Evolutionary conservation across 2,797 vertebrate species (phyloP), one percentile per base, ranked within the genome.

Genomic region (Coracias cyanogaster): DNA sequence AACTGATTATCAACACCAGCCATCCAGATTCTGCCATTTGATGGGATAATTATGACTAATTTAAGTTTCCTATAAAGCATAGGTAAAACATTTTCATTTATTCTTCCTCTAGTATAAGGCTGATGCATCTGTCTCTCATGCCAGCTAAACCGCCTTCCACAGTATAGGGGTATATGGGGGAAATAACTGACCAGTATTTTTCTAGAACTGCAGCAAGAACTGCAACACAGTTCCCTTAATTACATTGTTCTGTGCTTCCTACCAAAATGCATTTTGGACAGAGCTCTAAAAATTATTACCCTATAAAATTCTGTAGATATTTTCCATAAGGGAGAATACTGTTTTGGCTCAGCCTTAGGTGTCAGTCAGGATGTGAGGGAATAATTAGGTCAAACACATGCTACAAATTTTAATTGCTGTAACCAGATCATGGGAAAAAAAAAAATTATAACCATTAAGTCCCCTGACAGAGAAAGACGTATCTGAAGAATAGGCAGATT

Each of bases 341-440:
- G 3, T 31, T 93, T 80, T 82, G 12, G 6, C 24, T 82, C 31
- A 65, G 41, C 26, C 16, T n/a, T 66, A 46, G 4, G 7, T 70
- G 12, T 61, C 7, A 6, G 12, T 71, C 35, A 77, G 62, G 21
- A 55, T 55, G 19, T 73, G 21, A 94, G 39, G 41, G 26, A 66
- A 65, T 41, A 2, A 2, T 90, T 52, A 69, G 76, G 58, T 82
- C 62, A 82, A 92, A 92, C 81, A 82, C 93, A 90, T 93, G 88
- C 28, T 74, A 92, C 91, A 94, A 72, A 96, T 95, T 93, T 94
- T 95, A 95, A 95, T 93, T 89, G 65, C 45, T 86, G 74, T 89
- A 92, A 92, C 49, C 21, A 83, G 77, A 65, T 65, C 11, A 70
- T 8, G 25, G 12, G 28, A 73, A 58, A 43, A 43, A 22, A 10